phyloP scores from a whole-genome alignment of 2,797 vertebrate species.

The Pseudomugil gertrudae region DNA sequence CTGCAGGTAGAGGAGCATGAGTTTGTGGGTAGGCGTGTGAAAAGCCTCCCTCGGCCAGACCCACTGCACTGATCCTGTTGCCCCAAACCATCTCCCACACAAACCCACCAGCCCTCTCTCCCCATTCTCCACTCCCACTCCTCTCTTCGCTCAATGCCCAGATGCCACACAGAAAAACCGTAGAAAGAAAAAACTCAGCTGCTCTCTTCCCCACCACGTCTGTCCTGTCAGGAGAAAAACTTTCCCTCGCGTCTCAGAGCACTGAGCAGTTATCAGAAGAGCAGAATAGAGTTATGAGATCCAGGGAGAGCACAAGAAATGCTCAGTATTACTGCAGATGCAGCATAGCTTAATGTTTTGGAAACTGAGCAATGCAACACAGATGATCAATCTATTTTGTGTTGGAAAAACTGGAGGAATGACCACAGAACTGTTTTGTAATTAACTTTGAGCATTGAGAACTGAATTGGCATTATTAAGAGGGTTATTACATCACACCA shows the following conservation, averaged over 20 bases:
- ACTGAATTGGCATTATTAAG: slow-evolving; percentile 23
- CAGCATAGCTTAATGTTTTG: background rate
- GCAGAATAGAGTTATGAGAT: slow-evolving; percentile 6
- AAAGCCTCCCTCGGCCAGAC: slow-evolving; percentile 57
- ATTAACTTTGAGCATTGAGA: slow-evolving; percentile 5
- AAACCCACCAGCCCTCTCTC: slow-evolving; percentile 40
- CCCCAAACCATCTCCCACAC: slow-evolving; percentile 67
- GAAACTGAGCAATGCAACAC: background rate
- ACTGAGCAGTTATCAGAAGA: slow-evolving; percentile 32
- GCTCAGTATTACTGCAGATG: background rate
- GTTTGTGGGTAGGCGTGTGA: slow-evolving; percentile 66
- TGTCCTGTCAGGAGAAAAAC: slow-evolving; percentile 12
- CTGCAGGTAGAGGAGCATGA: slow-evolving; percentile 46
- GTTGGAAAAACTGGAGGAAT: background rate
- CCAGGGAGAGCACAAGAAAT: background rate
- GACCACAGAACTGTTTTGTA: slow-evolving; percentile 7
- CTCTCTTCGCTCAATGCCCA: slow-evolving; percentile 24
- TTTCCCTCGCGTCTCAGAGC: background rate
- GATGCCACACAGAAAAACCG: slow-evolving; percentile 18
- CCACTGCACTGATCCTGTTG: slow-evolving; percentile 53
- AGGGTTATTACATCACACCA: background rate
- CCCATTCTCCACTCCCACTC: slow-evolving; percentile 36
- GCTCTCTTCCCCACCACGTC: background rate
- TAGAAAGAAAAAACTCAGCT: slow-evolving; percentile 1
- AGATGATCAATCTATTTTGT: background rate